Percentiles rank a stretch among this genome's conserved stretches.
phyloP scores from a whole-genome alignment of 2,797 vertebrate species.

The Sternarchorhynchus goeldii region DNA sequence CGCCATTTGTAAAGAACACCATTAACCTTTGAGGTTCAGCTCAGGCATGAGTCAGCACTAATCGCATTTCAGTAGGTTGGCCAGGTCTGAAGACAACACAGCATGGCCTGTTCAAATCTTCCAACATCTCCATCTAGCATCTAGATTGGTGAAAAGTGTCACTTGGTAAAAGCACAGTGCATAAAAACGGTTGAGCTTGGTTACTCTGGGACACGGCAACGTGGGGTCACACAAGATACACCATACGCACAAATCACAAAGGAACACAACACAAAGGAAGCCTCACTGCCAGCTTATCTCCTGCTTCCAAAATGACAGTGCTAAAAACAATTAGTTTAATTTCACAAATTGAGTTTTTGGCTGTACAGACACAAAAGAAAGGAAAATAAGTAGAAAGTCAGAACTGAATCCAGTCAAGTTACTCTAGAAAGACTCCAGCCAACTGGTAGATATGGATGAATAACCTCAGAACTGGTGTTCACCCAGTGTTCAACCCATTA shows the following conservation, averaged over 20 bases:
- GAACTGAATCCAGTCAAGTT: slow-evolving; percentile 2
- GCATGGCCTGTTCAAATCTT: not conserved
- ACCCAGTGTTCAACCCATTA: not conserved
- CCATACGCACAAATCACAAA: not conserved
- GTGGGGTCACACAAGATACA: no score
- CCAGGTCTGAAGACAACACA: no score
- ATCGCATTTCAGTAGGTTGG: not conserved
- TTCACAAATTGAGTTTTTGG: not conserved
- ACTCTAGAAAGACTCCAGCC: not conserved
- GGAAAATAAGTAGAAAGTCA: not conserved
- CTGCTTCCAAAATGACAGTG: not conserved
- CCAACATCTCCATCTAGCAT: not conserved
- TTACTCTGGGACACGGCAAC: no score
- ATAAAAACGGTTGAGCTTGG: no score
- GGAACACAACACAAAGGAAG: not conserved
- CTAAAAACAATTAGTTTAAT: not conserved
- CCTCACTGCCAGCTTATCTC: not conserved
- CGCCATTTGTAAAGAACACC: not conserved
- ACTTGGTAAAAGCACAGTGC: no score
- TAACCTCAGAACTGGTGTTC: not conserved
- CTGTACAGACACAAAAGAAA: not conserved
- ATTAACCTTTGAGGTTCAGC: not conserved
- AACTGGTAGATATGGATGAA: slow-evolving; percentile 8
- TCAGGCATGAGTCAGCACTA: not conserved
- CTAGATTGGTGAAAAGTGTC: no score